Evolutionary conservation across 2,888 invertebrate species (phyloP).

Genomic region (Hesperia comma): DNA sequence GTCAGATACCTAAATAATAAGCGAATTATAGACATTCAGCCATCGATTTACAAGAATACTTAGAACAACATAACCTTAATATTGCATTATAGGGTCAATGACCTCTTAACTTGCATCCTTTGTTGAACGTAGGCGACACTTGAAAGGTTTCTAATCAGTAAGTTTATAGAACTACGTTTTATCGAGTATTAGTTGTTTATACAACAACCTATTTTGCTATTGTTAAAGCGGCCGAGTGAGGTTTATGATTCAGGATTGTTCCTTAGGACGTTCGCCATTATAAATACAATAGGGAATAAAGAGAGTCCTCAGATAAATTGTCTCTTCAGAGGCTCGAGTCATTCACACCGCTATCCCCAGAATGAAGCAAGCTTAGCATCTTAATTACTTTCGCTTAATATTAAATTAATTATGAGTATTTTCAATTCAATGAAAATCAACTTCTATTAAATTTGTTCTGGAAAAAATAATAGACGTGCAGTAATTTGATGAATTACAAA

Average conservation of each 20-base stretch:
- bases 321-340: too few relatives aligned
- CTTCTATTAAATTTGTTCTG: too few relatives aligned
- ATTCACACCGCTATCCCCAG: too few relatives aligned
- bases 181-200: not conserved
- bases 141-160: constrained; percentile 28
- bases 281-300: too few relatives aligned
- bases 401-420: too few relatives aligned
- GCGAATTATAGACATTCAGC: not conserved
- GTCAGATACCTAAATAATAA: not conserved
- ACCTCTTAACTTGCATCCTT: constrained; percentile 1
- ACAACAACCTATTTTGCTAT: not conserved
- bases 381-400: too few relatives aligned
- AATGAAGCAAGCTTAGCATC: too few relatives aligned
- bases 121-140: constrained; percentile 5
- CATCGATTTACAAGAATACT: not conserved
- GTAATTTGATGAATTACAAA: too few relatives aligned
- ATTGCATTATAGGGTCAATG: constrained; percentile 4
- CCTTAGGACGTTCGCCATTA: too few relatives aligned
- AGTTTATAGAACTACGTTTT: constrained; percentile 15
- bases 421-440: too few relatives aligned
- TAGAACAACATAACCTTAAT: constrained; percentile 2
- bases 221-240: not conserved
- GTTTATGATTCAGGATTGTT: not conserved
- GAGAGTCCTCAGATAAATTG: too few relatives aligned
- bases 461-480: too few relatives aligned